These are phyloP conservation scores for Luscinia megarhynchos DNA, from an alignment of 2,797 vertebrate genomes.

Conservation along the genomic window DNA sequence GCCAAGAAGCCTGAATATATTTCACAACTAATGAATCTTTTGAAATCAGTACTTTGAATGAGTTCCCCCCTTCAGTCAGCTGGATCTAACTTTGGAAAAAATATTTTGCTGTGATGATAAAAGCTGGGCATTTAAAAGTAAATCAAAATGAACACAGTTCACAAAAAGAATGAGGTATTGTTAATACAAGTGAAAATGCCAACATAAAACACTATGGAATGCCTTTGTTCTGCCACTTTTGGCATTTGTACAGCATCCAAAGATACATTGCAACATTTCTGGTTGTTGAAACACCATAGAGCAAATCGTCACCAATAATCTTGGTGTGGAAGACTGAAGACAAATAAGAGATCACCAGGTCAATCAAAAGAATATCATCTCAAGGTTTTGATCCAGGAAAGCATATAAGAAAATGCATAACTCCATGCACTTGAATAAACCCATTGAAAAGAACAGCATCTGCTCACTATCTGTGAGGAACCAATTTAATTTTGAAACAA, in stretches of 20 bases:
- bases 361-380: neutral
- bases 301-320: neutral
- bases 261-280: neutral
- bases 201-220: neutral
- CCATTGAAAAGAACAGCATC: neutral
- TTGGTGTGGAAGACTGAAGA: neutral
- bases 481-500: neutral
- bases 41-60: neutral
- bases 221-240: neutral
- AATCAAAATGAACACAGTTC: conserved; percentile 7
- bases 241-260: neutral
- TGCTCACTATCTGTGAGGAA: neutral
- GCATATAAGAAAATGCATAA: neutral
- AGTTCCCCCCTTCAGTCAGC: neutral
- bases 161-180: neutral
- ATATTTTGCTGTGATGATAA: conserved; percentile 9
- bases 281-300: neutral
- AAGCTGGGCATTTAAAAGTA: conserved; percentile 12
- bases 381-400: neutral
- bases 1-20: neutral
- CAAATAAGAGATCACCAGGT: neutral
- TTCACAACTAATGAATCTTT: neutral
- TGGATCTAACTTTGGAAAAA: conserved; percentile 19
- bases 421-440: neutral
- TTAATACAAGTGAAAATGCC: conserved; percentile 23